Base-by-base conservation (phyloP, 2,797 vertebrate genomes). In the Macropodus opercularis region DNA sequence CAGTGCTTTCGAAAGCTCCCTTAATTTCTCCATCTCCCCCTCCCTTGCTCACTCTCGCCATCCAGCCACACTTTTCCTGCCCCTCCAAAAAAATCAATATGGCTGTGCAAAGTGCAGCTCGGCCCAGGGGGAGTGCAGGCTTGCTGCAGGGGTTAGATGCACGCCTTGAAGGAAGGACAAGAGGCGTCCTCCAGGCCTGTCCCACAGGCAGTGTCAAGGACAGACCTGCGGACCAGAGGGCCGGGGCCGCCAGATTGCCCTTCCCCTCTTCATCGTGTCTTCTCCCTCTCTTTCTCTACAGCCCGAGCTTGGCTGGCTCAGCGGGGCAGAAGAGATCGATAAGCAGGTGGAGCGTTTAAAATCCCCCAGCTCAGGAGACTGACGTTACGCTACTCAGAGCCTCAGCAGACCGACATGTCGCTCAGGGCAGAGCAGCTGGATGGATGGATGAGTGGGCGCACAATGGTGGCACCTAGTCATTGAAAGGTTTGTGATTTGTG, bases 281-380 rank as follows among this genome's bases (percentile, higher is more conserved):
- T 46, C 56, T 48, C 59, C 63, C 39, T 36, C 52, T 63, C 49
- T 75, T 47, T 80, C 75, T 79, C 79, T 76, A 22, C 38, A 47
- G 66, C 79, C 79, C 53, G 8, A 31, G 65, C 78, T 59, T 11
- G 68, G 73, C 58, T 63, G 74, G 75, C 80, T 84, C 79, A 72
- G 63, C 9, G 46, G 81, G 87, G 87, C 76, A 81, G 67, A 81
- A 79, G 83, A 81, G 90, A 94, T 91, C 88, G 89, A 94, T 92
- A 90, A 88, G 77, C 89, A 92, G 91, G 81, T 88, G 83, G 88
- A 93, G 93, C 90, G 89, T 93, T 93, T 78, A 77, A 93, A 93
- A 94, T 92, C 90, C 85, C n/a, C 47, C 87, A 79, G 80, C 86
- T 60, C 81, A 79, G 70, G 77, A 83, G 89, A 83, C 78, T 80